phyloP scores from a whole-genome alignment of 2,797 vertebrate genomes.

The Sebastiscus tertius region DNA sequence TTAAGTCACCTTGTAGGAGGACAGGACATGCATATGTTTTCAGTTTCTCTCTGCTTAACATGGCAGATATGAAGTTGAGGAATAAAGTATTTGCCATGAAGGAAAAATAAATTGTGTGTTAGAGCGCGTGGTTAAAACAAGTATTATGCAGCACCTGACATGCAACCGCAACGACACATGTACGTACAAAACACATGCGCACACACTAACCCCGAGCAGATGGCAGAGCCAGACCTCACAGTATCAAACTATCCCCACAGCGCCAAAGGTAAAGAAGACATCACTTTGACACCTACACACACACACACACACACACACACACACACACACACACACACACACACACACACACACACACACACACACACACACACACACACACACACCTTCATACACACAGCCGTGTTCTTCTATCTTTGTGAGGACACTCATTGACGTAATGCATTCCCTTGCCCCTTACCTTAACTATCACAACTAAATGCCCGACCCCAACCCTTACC shows the following conservation, averaged over 20 bases:
- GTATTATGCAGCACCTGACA: conserved; percentile 48
- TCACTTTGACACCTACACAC: conserved; percentile 42
- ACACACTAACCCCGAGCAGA: conserved; percentile 70
- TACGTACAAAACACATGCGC: conserved; percentile 29
- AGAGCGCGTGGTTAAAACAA: conserved; percentile 23
- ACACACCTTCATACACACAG: not conserved
- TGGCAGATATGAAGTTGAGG: not conserved
- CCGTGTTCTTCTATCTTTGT: no score
- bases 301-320: conserved; percentile 3
- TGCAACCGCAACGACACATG: conserved; percentile 31
- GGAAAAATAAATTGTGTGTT: conserved; percentile 18
- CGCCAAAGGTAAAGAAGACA: conserved; percentile 70
- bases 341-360: not conserved
- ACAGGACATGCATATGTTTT: not conserved
- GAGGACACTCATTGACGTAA: no score
- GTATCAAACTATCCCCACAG: conserved; percentile 60
- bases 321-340: not conserved
- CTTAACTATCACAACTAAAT: no score
- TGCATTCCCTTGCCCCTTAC: no score
- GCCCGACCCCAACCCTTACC: no score
- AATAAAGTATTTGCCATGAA: not conserved
- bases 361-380: not conserved
- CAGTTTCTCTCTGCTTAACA: not conserved
- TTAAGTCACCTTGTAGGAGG: not conserved
- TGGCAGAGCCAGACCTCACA: conserved; percentile 69